Conservation (phyloP, 1,140 invertebrate species). For the Harlomillsia oculata region DNA sequence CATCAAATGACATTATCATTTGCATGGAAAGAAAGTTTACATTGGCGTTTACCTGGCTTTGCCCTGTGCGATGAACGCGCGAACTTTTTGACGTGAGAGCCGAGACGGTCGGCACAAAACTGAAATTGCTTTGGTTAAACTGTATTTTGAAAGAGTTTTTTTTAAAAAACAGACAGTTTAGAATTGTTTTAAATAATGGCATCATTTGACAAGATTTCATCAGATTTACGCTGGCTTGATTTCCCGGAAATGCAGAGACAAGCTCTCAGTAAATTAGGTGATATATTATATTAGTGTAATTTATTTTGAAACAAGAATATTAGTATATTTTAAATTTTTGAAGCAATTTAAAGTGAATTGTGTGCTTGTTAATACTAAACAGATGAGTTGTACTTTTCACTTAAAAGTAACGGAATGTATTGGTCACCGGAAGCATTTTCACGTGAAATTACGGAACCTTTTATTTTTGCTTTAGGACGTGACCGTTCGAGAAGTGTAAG, state of each 20-base stretch:
- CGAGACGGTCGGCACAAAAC: too few relatives aligned
- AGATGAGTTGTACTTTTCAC: slow-evolving; percentile 23
- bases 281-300: neutral
- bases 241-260: slow-evolving; percentile 9
- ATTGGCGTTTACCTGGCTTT: too few relatives aligned
- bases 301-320: neutral
- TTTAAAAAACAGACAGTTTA: too few relatives aligned
- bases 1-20: too few relatives aligned
- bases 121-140: too few relatives aligned
- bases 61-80: too few relatives aligned
- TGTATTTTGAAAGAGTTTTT: too few relatives aligned
- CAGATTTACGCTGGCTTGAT: slow-evolving; percentile 4
- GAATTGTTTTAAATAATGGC: too few relatives aligned
- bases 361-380: neutral
- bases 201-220: neutral
- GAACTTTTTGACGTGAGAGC: too few relatives aligned
- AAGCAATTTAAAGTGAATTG: neutral
- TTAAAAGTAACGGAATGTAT: neutral
- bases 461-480: slow-evolving; percentile 14
- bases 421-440: slow-evolving; percentile 12
- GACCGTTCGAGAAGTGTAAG: too few relatives aligned
- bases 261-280: slow-evolving; percentile 6
- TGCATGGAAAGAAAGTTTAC: too few relatives aligned
- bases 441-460: slow-evolving; percentile 13
- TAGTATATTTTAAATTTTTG: neutral